Evolutionary conservation across 2,888 invertebrate genomes (phyloP).

Genomic region (Plutella xylostella): DNA sequence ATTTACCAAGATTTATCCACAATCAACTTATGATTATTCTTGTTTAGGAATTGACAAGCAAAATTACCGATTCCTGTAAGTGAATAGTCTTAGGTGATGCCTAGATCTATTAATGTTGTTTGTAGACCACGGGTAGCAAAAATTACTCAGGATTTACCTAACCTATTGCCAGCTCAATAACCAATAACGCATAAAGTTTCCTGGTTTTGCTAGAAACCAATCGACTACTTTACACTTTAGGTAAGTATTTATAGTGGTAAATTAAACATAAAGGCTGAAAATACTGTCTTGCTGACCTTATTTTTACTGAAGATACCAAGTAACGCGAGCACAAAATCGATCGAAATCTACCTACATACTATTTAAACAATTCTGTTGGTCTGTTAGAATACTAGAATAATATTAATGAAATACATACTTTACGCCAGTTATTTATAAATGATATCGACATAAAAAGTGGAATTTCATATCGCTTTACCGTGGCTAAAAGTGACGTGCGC

Average conservation of each 20-base stretch:
- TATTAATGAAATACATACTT: not conserved
- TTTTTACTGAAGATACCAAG: not conserved
- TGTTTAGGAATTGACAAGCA: too few relatives aligned
- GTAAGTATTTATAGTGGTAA: not conserved
- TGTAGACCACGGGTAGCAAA: too few relatives aligned
- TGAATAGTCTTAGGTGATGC: too few relatives aligned
- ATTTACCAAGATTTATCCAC: too few relatives aligned
- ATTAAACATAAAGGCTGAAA: not conserved
- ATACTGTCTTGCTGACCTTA: not conserved
- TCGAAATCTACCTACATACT: not conserved
- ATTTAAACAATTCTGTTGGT: not conserved
- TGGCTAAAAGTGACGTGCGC: conserved; percentile 1
- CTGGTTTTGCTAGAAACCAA: not conserved
- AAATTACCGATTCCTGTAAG: too few relatives aligned
- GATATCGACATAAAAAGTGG: conserved; percentile 3
- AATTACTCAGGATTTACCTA: too few relatives aligned
- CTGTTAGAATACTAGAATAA: not conserved
- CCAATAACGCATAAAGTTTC: not conserved
- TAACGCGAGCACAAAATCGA: conserved; percentile 1
- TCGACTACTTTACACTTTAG: not conserved
- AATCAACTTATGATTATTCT: too few relatives aligned
- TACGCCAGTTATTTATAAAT: not conserved
- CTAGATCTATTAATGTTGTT: too few relatives aligned
- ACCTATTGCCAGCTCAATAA: not conserved
- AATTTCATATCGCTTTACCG: conserved; percentile 4